Base-by-base conservation (phyloP, 2,113 vertebrate species). In the Pygoscelis adeliae region DNA sequence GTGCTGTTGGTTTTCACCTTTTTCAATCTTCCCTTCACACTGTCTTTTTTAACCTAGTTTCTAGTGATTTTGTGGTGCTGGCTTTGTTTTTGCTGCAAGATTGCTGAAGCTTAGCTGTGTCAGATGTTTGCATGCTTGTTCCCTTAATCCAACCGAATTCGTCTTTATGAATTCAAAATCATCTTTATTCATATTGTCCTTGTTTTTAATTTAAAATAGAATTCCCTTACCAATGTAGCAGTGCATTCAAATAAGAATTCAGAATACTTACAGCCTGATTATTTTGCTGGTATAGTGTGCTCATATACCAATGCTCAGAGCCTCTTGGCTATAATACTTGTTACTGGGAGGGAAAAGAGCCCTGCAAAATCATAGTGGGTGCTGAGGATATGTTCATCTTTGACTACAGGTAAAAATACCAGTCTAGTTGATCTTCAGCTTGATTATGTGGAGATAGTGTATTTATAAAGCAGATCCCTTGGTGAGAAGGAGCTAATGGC, bases 131-230 rank as follows among this genome's bases (percentile, higher is more conserved):
- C 40, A 6, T 29, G 44, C 76, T 94, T 19, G 5, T 18, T 94
- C 69, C 72, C 70, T 95, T 78, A 95, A 67, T 91, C 89, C 63
- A 59, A 23, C 16, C 49, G 26, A 81, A 69, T 66, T 82, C 21
- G 59, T 82, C 87, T 86, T 73, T 66, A 50, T 83, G 63, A 90
- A 78, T 87, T 86, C 30, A 74, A 83, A 89, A 78, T 53, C 36
- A 63, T 91, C 78, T 87, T 95, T 96, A 95, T 95, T 96, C 83
- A 92, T 84, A 50, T 73, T 93, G 62, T 92, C 26, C 76, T 74
- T 92, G 65, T 8, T 85, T 91, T 89, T 95, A 74, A 56, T 97
- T 93, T 88, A 86, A 92, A 94, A 65, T 50, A 87, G 70, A 89
- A 70, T 62, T 65, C 38, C 52, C 50, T 83, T 74, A 87, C 49